Percentiles rank a stretch among this genome's conserved stretches.
Conservation (phyloP, 2,888 invertebrate genomes). For the Ariolimax columbianus region DNA sequence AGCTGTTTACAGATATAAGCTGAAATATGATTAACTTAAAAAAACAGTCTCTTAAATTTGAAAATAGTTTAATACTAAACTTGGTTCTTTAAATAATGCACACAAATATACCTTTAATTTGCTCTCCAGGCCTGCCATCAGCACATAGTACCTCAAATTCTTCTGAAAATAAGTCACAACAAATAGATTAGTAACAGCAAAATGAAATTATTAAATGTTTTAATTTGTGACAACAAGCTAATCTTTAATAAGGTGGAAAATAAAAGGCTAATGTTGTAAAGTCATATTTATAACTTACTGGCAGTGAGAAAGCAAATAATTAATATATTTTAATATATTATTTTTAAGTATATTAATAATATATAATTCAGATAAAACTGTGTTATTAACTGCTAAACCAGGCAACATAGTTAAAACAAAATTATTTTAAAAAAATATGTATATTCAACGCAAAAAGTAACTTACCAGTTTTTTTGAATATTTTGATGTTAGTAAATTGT, state of each 20-base stretch:
- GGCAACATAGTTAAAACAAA: too few species aligned
- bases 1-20: too few species aligned
- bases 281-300: neutral
- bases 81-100: neutral
- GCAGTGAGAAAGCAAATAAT: neutral
- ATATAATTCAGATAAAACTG: too few species aligned
- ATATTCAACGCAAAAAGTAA: too few species aligned
- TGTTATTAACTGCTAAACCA: too few species aligned
- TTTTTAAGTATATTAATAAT: too few species aligned
- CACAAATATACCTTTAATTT: neutral
- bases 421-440: too few species aligned
- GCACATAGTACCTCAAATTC: slow-evolving; percentile 84
- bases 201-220: neutral
- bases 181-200: neutral
- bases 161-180: slow-evolving; percentile 62
- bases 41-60: neutral
- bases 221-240: neutral
- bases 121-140: slow-evolving; percentile 36
- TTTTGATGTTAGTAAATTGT: too few species aligned
- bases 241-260: neutral
- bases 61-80: neutral
- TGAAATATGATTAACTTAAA: too few species aligned
- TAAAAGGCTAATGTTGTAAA: neutral
- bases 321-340: too few species aligned
- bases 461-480: too few species aligned